Percentiles rank a stretch among this genome's conserved stretches.
Evolutionary conservation across 1,140 invertebrate species (phyloP).

Genomic region (Drosophila teissieri): DNA sequence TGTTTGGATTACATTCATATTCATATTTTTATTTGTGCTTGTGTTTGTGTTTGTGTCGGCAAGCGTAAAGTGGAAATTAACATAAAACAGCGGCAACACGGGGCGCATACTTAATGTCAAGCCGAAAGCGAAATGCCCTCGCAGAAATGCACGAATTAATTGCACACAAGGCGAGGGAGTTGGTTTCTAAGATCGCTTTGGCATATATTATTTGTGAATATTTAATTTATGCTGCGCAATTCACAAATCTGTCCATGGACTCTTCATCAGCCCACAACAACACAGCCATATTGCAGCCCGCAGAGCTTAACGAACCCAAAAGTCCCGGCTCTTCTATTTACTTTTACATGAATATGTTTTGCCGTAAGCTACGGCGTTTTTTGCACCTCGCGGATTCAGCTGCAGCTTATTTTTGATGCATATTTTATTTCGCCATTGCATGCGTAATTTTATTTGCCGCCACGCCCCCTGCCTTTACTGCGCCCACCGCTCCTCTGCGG

Average conservation of each 20-base stretch:
- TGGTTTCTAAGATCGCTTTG: background rate
- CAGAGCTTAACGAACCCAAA: conserved; percentile 47
- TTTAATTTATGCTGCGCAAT: conserved; percentile 12
- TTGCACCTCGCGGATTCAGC: conserved; percentile 62
- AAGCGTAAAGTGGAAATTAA: conserved; percentile 61
- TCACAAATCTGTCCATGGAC: conserved; percentile 8
- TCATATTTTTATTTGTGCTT: conserved; percentile 71
- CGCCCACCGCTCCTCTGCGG: conserved; percentile 9
- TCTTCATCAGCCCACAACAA: too few species aligned
- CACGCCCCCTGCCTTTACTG: too few species aligned
- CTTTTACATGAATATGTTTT: conserved; percentile 48
- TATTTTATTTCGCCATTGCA: conserved; percentile 82
- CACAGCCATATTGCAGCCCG: background rate
- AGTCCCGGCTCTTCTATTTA: conserved; percentile 54
- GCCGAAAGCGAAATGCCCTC: conserved; percentile 23
- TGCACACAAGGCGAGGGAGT: background rate
- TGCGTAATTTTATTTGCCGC: conserved; percentile 78
- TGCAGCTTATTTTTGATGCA: conserved; percentile 81
- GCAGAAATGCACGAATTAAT: background rate
- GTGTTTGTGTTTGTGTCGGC: conserved; percentile 40
- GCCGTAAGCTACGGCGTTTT: conserved; percentile 34
- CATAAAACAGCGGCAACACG: conserved; percentile 43
- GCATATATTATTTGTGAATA: background rate
- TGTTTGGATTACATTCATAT: conserved; percentile 60
- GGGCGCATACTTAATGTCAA: conserved; percentile 1